A percentile compares a stretch with the other conserved stretches of the same genome.
These are phyloP conservation scores for Epizoanthus rinbou DNA, from an alignment of 92 coral and sea anemone species.

Conservation along the genomic window DNA sequence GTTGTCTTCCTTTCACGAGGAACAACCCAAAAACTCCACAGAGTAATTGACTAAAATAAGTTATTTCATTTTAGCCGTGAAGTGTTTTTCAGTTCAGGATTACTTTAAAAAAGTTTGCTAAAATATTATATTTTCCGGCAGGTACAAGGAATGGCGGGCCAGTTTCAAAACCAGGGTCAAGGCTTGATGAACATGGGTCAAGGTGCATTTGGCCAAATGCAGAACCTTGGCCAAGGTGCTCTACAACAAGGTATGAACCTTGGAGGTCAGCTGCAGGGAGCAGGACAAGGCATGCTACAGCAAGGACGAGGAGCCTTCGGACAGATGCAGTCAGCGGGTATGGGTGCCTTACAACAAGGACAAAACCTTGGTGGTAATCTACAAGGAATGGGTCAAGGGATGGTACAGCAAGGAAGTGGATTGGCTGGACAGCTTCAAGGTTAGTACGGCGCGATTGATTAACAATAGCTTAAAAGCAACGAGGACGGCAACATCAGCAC, in stretches of 20 bases:
- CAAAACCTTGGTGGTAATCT: constrained; percentile 5
- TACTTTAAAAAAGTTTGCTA: no score
- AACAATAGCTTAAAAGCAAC: no score
- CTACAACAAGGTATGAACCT: constrained; percentile 34
- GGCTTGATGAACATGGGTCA: constrained; percentile 71
- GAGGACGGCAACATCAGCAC: no score
- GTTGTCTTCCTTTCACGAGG: no score
- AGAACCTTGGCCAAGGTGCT: constrained; percentile 69
- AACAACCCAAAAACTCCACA: neutral
- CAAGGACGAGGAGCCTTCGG: constrained; percentile 23
- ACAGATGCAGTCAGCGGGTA: constrained; percentile 6
- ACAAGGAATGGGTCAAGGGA: constrained; percentile 5
- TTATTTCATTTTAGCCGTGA: no score
- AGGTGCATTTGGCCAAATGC: constrained; percentile 71
- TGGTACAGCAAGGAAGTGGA: constrained; percentile 32
- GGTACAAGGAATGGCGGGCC: constrained; percentile 71
- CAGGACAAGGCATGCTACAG: neutral
- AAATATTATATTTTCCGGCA: neutral
- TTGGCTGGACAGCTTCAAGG: constrained; percentile 38
- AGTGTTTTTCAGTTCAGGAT: no score
- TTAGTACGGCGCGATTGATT: neutral
- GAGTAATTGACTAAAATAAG: neutral
- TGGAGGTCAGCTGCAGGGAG: constrained; percentile 13
- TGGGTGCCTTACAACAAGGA: constrained; percentile 28
- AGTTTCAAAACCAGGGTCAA: constrained; percentile 74